Evolutionary conservation across 2,797 vertebrate species (phyloP).

Genomic region (Oreochromis grahami): DNA sequence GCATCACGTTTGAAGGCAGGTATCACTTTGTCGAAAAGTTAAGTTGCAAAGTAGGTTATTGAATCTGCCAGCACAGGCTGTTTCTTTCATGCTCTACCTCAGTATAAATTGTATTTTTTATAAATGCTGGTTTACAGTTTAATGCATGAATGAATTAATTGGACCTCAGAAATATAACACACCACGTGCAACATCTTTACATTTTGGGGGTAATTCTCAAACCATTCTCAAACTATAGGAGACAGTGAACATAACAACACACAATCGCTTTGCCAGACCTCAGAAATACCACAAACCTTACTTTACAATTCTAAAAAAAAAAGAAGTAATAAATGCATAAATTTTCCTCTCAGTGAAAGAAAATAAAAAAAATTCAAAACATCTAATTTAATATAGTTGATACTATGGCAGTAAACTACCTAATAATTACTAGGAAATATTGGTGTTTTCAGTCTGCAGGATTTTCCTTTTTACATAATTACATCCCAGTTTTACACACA

Average conservation of each 20-base stretch:
- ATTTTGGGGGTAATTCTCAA: neutral
- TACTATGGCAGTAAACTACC: neutral
- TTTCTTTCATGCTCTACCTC: neutral
- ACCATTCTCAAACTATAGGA: neutral
- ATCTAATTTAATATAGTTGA: neutral
- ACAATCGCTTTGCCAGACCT: neutral
- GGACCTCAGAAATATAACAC: neutral
- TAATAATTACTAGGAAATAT: neutral
- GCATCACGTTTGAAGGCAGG: neutral
- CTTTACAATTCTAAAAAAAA: neutral
- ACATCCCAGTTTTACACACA: neutral
- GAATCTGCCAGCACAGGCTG: neutral
- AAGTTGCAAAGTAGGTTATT: conserved; percentile 11
- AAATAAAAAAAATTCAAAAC: neutral
- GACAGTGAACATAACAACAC: neutral
- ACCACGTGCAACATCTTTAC: neutral
- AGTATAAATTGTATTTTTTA: neutral
- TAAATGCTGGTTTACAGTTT: neutral
- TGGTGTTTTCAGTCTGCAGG: neutral
- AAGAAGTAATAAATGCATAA: neutral
- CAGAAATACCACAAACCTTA: neutral
- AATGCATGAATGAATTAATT: neutral
- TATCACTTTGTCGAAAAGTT: neutral
- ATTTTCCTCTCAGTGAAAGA: neutral
- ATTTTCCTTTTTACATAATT: neutral